A percentile compares a stretch with the other conserved stretches of the same genome.
Conservation (phyloP, 2,113 vertebrate species). For the Lanius collurio region DNA sequence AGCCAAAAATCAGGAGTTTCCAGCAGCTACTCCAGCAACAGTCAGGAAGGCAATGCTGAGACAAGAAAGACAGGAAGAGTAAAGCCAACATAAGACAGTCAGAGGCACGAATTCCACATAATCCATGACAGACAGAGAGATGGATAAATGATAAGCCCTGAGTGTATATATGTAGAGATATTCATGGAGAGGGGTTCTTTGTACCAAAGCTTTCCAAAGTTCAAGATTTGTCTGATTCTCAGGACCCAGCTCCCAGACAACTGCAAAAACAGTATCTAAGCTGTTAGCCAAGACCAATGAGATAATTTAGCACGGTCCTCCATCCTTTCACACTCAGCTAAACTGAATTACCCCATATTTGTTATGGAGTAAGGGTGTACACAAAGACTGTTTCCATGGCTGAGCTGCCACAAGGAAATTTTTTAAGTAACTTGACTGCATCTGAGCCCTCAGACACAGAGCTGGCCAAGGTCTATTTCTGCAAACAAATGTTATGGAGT, state of each 20-base stretch:
- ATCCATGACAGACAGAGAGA: neutral
- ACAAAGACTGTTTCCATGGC: neutral
- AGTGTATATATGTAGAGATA: neutral
- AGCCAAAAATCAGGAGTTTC: neutral
- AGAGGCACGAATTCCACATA: neutral
- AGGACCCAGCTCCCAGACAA: neutral
- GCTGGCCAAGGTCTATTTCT: accelerated
- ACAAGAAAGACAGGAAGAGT: neutral
- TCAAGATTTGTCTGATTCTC: neutral
- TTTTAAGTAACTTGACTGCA: neutral
- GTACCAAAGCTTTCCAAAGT: neutral
- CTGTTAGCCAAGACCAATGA: neutral
- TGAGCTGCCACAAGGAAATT: neutral
- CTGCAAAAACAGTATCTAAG: neutral
- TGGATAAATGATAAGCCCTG: neutral
- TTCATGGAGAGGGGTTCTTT: neutral
- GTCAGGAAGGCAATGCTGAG: neutral
- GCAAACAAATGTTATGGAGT: neutral
- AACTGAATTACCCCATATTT: neutral
- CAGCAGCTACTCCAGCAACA: neutral
- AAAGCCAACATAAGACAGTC: neutral
- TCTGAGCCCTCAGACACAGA: neutral
- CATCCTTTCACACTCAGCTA: neutral
- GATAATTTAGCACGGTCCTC: neutral
- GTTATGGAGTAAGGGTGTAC: neutral